phyloP scores from a whole-genome alignment of 2,113 vertebrate species.

The Melanocharis versteri region DNA sequence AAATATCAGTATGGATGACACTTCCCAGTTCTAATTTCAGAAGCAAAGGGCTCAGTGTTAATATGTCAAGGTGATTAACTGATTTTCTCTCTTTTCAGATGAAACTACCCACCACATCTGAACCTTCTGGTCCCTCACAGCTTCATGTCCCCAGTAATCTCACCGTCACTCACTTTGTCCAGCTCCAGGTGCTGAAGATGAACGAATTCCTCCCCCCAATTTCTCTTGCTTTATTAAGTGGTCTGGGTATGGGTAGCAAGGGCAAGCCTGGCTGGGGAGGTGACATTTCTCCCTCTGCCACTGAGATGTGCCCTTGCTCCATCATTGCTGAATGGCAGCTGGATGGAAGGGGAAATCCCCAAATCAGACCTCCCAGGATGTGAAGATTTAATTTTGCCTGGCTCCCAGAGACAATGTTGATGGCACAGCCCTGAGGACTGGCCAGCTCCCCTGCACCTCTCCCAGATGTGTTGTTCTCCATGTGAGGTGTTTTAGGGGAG shows the following conservation, averaged over 20 bases:
- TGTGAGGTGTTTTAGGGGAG: background rate
- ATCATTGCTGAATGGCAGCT: background rate
- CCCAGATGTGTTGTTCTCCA: background rate
- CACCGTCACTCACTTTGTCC: accelerated
- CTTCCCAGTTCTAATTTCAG: background rate
- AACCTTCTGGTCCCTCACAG: background rate
- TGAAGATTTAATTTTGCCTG: background rate
- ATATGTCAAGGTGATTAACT: accelerated
- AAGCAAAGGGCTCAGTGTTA: background rate
- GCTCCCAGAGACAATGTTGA: background rate
- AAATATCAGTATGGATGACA: background rate
- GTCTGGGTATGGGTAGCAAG: background rate
- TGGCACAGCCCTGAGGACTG: background rate
- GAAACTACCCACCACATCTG: background rate
- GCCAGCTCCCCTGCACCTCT: background rate
- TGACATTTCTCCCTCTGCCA: constrained; percentile 22
- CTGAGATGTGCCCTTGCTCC: constrained; percentile 37
- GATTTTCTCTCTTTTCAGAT: background rate
- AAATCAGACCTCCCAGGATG: background rate
- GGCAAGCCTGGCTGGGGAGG: background rate
- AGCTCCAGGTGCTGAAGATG: background rate
- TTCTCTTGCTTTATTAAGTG: background rate
- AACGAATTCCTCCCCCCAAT: accelerated
- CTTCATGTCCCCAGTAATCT: accelerated
- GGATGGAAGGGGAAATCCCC: accelerated